A percentile compares a stretch with the other conserved stretches of the same genome.
Evolutionary conservation across 2,113 vertebrate genomes (phyloP).

Genomic region (Ranitomeya imitator): DNA sequence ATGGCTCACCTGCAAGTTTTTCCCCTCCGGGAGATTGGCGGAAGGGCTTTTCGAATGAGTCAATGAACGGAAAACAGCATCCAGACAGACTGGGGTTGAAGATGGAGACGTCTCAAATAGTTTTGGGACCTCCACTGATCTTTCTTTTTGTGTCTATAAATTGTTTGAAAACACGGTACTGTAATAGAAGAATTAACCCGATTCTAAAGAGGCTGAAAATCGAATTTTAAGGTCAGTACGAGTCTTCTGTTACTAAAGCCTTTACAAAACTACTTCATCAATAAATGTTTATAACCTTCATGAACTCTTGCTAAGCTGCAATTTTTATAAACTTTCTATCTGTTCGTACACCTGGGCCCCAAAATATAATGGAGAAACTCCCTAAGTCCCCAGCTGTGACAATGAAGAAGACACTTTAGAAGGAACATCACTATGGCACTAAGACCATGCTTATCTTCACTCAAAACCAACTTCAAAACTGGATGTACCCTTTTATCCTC

Average conservation of each 20-base stretch:
- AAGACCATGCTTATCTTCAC: too few species aligned
- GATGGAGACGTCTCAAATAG: not conserved
- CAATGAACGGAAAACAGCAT: not conserved
- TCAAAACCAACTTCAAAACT: too few species aligned
- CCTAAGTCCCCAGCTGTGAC: too few species aligned
- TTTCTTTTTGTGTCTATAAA: not conserved
- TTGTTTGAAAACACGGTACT: not conserved
- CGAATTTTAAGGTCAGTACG: not conserved
- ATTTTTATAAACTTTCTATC: not conserved
- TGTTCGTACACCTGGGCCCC: not conserved
- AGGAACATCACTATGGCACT: too few species aligned
- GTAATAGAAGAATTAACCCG: not conserved
- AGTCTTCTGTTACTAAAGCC: not conserved
- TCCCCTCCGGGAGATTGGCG: not conserved
- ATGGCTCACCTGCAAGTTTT: conserved; percentile 13
- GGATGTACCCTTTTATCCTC: too few species aligned
- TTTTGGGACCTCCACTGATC: not conserved
- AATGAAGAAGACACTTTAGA: too few species aligned
- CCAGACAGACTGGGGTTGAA: not conserved
- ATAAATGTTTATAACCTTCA: not conserved
- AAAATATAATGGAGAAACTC: not conserved
- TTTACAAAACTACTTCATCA: not conserved
- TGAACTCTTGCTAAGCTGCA: not conserved
- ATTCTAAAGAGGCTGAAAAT: not conserved
- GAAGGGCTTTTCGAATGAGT: not conserved